Conservation (phyloP, 2,113 vertebrate genomes). For the Garra rufa region DNA sequence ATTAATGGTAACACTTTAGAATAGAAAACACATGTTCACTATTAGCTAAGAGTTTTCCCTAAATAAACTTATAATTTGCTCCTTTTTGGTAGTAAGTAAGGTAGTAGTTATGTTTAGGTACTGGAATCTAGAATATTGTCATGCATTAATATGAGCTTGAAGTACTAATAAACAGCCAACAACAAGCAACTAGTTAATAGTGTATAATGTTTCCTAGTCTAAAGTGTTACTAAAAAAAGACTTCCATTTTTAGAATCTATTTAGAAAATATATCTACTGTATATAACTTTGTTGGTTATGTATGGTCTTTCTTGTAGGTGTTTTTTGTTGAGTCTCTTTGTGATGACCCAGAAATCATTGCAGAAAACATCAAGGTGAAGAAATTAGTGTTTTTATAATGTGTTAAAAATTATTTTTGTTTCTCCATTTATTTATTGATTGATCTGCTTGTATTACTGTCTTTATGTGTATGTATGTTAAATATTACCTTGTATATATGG, state of each 20-base stretch:
- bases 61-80: neutral
- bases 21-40: neutral
- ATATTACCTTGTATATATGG: no score
- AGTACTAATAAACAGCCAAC: neutral
- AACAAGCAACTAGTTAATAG: neutral
- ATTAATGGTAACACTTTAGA: neutral
- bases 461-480: no score
- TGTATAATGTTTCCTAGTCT: no score
- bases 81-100: neutral
- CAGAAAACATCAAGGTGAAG: conserved; percentile 62
- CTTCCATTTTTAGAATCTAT: neutral
- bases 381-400: neutral
- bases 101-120: neutral
- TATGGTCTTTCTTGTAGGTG: conserved; percentile 73
- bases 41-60: neutral
- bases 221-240: neutral
- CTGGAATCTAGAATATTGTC: neutral
- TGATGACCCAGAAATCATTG: conserved; percentile 85
- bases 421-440: neutral
- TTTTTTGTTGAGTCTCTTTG: conserved; percentile 92
- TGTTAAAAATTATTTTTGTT: neutral
- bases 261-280: neutral
- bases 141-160: neutral
- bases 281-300: neutral
- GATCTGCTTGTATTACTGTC: neutral